A percentile compares a stretch with the other conserved stretches of the same genome.
phyloP scores from a whole-genome alignment of 2,888 invertebrate species.

The Xanthorhoe designata region DNA sequence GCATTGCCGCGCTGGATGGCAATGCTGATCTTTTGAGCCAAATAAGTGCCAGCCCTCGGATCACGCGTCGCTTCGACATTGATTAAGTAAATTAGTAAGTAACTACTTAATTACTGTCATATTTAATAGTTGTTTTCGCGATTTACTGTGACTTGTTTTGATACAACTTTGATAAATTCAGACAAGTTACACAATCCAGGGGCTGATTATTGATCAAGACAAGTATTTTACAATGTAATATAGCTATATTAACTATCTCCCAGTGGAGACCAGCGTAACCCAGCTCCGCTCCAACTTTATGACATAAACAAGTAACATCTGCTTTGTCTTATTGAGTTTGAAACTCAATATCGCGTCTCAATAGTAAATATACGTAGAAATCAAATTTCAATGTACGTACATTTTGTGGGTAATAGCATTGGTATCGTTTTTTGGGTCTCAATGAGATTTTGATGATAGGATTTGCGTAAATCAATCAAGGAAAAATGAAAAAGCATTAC shows the following conservation, averaged over 20 bases:
- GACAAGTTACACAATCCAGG: no score
- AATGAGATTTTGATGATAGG: conserved; percentile 2
- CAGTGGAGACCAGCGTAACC: conserved; percentile 32
- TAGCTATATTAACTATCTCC: conserved; percentile 15
- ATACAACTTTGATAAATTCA: no score
- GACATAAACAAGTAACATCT: conserved; percentile 76
- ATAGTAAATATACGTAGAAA: conserved; percentile 61
- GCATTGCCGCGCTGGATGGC: no score
- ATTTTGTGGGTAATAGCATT: background rate
- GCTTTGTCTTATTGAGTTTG: conserved; percentile 78
- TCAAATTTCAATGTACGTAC: conserved; percentile 44
- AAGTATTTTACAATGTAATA: background rate
- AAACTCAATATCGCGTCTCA: conserved; percentile 72
- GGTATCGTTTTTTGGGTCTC: background rate
- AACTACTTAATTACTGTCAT: no score
- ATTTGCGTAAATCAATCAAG: conserved; percentile 1
- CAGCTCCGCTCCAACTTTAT: conserved; percentile 59
- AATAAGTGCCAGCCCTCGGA: no score
- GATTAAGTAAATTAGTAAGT: no score
- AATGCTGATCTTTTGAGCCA: no score
- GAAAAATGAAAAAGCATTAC: background rate
- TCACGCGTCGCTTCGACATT: no score
- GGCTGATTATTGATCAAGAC: no score
- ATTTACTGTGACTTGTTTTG: no score
- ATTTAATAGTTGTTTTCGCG: no score